Evolutionary conservation across 2,113 vertebrate genomes (phyloP).

Genomic region (Gnathonemus longibarbis): DNA sequence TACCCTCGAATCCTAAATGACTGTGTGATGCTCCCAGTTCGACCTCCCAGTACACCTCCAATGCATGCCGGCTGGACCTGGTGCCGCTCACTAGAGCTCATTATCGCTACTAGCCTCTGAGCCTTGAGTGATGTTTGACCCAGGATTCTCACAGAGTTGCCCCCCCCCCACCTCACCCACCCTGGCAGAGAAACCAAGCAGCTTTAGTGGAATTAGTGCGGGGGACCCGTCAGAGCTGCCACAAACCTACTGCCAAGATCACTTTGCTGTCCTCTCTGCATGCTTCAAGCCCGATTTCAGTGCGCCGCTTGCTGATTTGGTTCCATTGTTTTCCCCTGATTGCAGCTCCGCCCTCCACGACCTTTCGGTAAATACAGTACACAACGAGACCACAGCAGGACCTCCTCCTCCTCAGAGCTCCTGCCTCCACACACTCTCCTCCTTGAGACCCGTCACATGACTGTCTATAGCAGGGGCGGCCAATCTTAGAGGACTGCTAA

Average conservation of each 20-base stretch:
- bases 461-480: neutral
- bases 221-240: neutral
- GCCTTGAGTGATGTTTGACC: neutral
- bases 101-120: neutral
- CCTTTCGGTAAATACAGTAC: conserved; percentile 6
- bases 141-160: neutral
- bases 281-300: conserved; percentile 43
- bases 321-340: conserved; percentile 28
- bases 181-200: neutral
- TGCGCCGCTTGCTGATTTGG: conserved; percentile 33
- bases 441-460: neutral
- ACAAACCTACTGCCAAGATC: conserved; percentile 28
- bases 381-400: neutral
- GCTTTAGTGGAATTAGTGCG: neutral
- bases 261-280: conserved; percentile 18
- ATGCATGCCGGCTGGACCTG: neutral
- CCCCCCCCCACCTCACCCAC: conserved; percentile 29
- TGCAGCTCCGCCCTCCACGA: neutral
- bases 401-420: neutral
- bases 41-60: neutral
- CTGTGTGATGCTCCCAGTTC: neutral
- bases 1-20: neutral
- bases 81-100: neutral
- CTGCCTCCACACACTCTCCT: neutral
- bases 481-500: neutral